Evolutionary conservation across 2,113 vertebrate species (phyloP).

Genomic region (Nothocercus nigrocapillus): DNA sequence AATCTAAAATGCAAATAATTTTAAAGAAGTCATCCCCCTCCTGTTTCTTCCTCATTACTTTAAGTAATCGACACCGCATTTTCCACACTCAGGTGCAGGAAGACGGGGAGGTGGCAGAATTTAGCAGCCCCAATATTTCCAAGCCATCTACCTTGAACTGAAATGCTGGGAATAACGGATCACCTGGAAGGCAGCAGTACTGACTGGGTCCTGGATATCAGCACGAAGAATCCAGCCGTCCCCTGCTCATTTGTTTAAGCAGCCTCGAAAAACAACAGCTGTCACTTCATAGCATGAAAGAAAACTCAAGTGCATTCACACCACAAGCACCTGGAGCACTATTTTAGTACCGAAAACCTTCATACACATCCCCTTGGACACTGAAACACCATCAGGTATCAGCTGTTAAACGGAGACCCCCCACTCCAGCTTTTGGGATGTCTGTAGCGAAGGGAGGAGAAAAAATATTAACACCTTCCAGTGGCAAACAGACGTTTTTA

Average conservation of each 20-base stretch:
- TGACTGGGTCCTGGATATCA: neutral
- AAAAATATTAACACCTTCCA: neutral
- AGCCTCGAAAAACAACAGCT: neutral
- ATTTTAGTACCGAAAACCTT: neutral
- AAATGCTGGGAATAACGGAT: too few relatives aligned
- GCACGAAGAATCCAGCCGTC: rapidly evolving
- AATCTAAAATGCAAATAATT: neutral
- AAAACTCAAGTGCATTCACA: neutral
- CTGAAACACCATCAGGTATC: neutral
- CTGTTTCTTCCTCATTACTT: too few relatives aligned
- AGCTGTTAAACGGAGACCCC: neutral
- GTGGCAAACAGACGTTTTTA: neutral
- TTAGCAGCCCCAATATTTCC: too few relatives aligned
- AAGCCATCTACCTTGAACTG: neutral
- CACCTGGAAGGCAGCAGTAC: neutral
- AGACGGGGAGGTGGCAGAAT: too few relatives aligned
- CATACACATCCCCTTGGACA: neutral
- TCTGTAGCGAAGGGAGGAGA: neutral
- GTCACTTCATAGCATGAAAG: neutral
- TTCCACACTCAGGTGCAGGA: neutral
- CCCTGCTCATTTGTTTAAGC: neutral
- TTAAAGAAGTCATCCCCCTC: neutral
- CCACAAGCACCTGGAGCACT: neutral
- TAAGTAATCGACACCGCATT: neutral
- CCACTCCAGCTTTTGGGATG: rapidly evolving